Conservation (phyloP, 2,113 vertebrate genomes). For the Nothocercus julius region DNA sequence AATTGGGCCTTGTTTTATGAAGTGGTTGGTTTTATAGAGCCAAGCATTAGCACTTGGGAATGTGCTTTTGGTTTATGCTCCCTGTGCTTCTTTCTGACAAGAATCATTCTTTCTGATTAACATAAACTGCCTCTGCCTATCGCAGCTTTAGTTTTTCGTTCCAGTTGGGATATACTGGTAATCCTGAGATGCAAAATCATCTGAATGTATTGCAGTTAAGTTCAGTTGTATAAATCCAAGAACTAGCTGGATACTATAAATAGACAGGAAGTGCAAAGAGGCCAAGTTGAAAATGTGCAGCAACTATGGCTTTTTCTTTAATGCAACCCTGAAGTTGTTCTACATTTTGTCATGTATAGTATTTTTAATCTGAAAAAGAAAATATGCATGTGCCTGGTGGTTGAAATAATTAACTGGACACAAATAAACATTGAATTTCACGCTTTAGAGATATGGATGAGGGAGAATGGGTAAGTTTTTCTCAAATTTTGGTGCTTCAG, state of each 20-base stretch:
- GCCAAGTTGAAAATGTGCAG: slow-evolving; percentile 59
- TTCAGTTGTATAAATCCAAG: slow-evolving; percentile 42
- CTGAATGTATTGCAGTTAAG: slow-evolving; percentile 18
- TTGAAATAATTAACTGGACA: slow-evolving; percentile 12
- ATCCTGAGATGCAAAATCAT: slow-evolving; percentile 4
- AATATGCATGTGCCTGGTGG: background rate
- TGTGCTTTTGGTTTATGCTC: background rate
- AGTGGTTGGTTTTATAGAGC: background rate
- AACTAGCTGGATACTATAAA: slow-evolving; percentile 55
- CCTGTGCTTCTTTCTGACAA: background rate
- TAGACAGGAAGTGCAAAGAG: slow-evolving; percentile 54
- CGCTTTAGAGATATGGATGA: background rate
- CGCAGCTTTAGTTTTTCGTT: background rate
- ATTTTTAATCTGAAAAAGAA: slow-evolving; percentile 22
- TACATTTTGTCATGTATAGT: background rate
- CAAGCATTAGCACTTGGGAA: background rate
- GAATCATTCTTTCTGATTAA: background rate
- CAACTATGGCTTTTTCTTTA: slow-evolving; percentile 27
- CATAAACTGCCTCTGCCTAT: background rate
- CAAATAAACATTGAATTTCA: background rate
- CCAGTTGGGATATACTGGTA: background rate
- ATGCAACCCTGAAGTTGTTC: background rate
- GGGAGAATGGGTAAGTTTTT: background rate
- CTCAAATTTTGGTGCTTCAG: slow-evolving; percentile 4
- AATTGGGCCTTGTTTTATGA: background rate